Conservation (phyloP, 2,888 invertebrate species). For the Cheilosia impressa region DNA sequence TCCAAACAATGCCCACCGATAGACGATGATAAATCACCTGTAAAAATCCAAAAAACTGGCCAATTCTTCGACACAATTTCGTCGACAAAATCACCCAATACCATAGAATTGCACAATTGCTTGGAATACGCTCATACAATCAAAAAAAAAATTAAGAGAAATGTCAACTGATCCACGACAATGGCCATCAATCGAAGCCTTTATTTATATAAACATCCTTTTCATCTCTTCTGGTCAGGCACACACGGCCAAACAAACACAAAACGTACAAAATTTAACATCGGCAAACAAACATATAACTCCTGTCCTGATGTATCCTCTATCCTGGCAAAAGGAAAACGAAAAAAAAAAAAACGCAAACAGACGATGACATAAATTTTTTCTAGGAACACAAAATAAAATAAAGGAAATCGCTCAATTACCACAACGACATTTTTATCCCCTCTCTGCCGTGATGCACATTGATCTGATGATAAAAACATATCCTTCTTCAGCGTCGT, state of each 20-base stretch:
- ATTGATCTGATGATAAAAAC: constrained; percentile 40
- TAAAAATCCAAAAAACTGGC: constrained; percentile 57
- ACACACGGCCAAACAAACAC: constrained; percentile 47
- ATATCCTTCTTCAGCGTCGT: constrained; percentile 17
- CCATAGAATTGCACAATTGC: constrained; percentile 58
- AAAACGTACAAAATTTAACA: constrained; percentile 28
- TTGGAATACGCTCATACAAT: background rate
- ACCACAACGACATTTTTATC: constrained; percentile 73
- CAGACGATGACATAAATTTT: constrained; percentile 57
- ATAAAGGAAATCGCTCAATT: constrained; percentile 72
- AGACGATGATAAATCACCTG: constrained; percentile 69
- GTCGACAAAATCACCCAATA: constrained; percentile 14
- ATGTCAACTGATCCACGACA: constrained; percentile 68
- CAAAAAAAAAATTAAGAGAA: background rate
- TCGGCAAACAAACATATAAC: constrained; percentile 38
- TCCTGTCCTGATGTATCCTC: constrained; percentile 29
- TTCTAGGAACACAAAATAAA: constrained; percentile 23
- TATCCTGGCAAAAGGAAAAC: background rate
- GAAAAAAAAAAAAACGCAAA: constrained; percentile 19
- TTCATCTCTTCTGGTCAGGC: constrained; percentile 63
- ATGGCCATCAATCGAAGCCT: constrained; percentile 71
- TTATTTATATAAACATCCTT: constrained; percentile 74
- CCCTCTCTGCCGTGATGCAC: constrained; percentile 52
- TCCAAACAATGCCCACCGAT: constrained; percentile 14
- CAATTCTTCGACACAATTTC: constrained; percentile 67